These are phyloP conservation scores for Solen grandis DNA, from an alignment of 1,140 invertebrate genomes.

Conservation along the genomic window DNA sequence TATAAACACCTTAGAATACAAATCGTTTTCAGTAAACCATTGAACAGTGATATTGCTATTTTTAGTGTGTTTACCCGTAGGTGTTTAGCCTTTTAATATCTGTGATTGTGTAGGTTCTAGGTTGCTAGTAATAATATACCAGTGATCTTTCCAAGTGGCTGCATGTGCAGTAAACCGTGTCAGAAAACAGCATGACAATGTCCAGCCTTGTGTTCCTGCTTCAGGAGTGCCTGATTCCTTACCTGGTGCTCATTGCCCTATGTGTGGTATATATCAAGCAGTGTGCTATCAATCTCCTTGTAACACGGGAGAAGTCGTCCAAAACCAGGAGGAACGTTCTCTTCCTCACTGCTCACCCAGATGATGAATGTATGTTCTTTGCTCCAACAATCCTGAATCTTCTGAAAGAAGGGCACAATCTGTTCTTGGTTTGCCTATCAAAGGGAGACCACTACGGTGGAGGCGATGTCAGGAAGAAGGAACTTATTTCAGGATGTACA, in stretches of 20 bases:
- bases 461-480: constrained; percentile 86
- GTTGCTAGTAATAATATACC: not conserved
- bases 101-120: not conserved
- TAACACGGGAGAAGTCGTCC: not conserved
- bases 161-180: not conserved
- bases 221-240: constrained; percentile 6
- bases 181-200: not conserved
- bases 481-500: constrained; percentile 90
- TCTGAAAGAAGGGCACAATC: constrained; percentile 83
- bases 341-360: constrained; percentile 95
- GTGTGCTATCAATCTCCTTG: constrained; percentile 25
- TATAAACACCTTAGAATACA: constrained; percentile 41
- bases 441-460: constrained; percentile 89
- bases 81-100: not conserved
- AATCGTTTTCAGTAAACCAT: constrained; percentile 41
- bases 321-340: constrained; percentile 83
- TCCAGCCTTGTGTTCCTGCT: not conserved
- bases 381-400: constrained; percentile 91
- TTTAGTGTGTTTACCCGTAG: not conserved
- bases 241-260: not conserved
- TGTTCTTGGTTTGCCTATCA: constrained; percentile 93
- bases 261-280: constrained; percentile 38
- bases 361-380: constrained; percentile 98
- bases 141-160: not conserved
- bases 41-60: not conserved